These are phyloP conservation scores for Lamproptera curius DNA, from an alignment of 2,888 invertebrate genomes.

Conservation along the genomic window DNA sequence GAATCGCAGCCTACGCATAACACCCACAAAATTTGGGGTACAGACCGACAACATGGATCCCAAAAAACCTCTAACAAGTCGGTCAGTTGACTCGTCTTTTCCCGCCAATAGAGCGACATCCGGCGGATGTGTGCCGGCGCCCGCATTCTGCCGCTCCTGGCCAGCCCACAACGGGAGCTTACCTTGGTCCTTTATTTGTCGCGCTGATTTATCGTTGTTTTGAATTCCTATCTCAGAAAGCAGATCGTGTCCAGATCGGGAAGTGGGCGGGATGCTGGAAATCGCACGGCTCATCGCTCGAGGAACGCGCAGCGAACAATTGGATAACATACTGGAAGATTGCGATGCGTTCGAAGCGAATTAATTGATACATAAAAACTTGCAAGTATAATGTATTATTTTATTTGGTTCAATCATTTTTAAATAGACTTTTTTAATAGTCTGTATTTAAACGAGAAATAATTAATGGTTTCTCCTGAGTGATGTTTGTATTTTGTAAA, in stretches of 20 bases:
- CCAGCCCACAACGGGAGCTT: conserved; percentile 72
- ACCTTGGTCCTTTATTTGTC: conserved; percentile 77
- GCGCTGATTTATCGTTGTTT: conserved; percentile 72
- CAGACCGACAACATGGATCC: conserved; percentile 15
- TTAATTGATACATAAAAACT: no score
- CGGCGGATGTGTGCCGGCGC: no score
- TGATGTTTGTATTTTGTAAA: no score
- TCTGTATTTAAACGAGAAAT: no score
- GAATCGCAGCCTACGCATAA: conserved; percentile 7
- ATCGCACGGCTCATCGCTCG: neutral
- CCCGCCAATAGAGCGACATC: conserved; percentile 68
- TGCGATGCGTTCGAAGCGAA: neutral
- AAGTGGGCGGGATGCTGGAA: conserved; percentile 35
- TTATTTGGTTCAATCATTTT: no score
- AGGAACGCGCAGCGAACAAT: conserved; percentile 1
- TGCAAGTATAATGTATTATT: no score
- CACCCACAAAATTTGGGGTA: conserved; percentile 3
- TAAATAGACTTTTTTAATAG: no score
- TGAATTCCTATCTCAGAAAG: conserved; percentile 72
- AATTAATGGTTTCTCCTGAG: no score
- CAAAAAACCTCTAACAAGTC: conserved; percentile 48
- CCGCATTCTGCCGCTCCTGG: conserved; percentile 34
- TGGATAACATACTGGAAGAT: conserved; percentile 11
- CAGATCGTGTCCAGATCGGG: conserved; percentile 31
- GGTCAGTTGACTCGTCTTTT: conserved; percentile 65